Evolutionary conservation across 2,113 vertebrate species (phyloP), one percentile per base, ranked within the genome.

Genomic region (Perca schrenkii): DNA sequence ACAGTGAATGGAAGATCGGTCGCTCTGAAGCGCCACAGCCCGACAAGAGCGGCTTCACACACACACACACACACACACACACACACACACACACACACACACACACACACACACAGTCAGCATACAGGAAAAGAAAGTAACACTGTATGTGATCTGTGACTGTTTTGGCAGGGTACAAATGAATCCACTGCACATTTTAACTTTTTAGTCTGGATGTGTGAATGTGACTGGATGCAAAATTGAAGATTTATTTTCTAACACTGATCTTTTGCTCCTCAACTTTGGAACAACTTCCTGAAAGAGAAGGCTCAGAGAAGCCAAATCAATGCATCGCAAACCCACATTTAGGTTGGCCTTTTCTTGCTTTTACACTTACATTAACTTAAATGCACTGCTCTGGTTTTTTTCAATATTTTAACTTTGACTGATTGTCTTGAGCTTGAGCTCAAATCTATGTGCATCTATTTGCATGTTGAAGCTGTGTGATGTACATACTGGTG

Each of bases 1-100:
- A 87, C 78, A 78, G 85, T 50, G 87, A 91, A 89, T 88, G 61
- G 46, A 49, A 87, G 83, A 93, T 74, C 34, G 52, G 75, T 25
- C 6, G 73, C 43, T 83, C 71, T 57, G 80, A 77, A 21, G 60
- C 4, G 15, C 68, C 8, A 53, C 21, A 11, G 69, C 15, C 52
- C 15, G 69, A 53, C 3, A 5, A 76, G 69, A 81, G 71, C 46
- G n/a, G 52, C 68, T 75, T 11, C 14, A 22, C 65, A 62, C 52
- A 40, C 50, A 22, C 70, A 71, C 36, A 36, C 36, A 36, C 36
- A 36, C 28, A 28, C 28, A 28, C 28, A 28, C 28, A 28, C 28
- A 28, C 28, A 28, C 1, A 28, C 28, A 28, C 28, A 28, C 28
- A 28, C 25, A 25, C 25, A 25, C 25, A 25, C 25, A 25, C 25